Evolutionary conservation across 2,888 invertebrate genomes (phyloP), one percentile per base, ranked within the genome.

Genomic region (Torymus tubicola): DNA sequence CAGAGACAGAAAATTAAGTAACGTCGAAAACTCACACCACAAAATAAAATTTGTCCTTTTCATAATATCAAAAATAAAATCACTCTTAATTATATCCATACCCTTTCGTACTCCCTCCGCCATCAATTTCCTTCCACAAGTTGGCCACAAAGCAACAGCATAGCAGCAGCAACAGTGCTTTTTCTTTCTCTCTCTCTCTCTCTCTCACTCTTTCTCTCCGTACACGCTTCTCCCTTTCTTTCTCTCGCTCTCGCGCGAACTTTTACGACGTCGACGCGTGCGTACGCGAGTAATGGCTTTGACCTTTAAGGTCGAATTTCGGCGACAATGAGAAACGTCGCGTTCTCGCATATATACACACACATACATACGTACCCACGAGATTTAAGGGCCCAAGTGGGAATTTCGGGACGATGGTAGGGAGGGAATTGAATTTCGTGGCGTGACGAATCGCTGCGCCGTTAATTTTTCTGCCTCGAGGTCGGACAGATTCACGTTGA

Each of bases 231-330:
- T 31, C 31, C 31, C 31, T 31, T 31, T 31, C 31, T 31, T 31
- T 31, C n/a, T n/a, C n/a, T n/a, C 69, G 42, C 70, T 42, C 5
- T 21, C 70, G 21, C 12, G 13, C 55, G 31, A 21, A 18, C 74
- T 57, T 57, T 57, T 67, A 57, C 64, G 83, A 72, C 79, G 82
- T 80, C 81, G 77, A 80, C 78, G 83, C 82, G 80, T 81, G 79
- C 82, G 82, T n/a, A n/a, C 80, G 78, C 75, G 75, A 78, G 82
- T 85, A 85, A 85, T 85, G 84, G 85, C 85, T 86, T 86, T 86
- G 86, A 86, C 86, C 86, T 86, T 84, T 85, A 82, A 84, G 83
- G 85, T 85, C 85, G 81, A 84, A 85, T 80, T 82, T 78, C 83
- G 76, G 74, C n/a, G 57, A 24, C 55, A 24, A 69, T 31, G 76